Evolutionary conservation across 2,113 vertebrate species (phyloP), one percentile per base, ranked within the genome.

Genomic region (Bambusicola thoracicus): DNA sequence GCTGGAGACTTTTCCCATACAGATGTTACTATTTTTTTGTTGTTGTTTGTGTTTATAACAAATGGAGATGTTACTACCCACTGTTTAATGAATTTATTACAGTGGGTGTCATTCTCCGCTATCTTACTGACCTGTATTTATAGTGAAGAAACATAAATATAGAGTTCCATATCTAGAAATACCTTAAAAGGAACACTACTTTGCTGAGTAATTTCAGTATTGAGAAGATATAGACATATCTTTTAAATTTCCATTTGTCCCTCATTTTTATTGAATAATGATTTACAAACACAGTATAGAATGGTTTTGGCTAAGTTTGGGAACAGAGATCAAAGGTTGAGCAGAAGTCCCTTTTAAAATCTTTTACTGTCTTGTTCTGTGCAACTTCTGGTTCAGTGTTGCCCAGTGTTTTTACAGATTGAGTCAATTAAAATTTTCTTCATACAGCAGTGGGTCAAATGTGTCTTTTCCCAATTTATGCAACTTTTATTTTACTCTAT

Each of bases 371-470:
- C 11, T 63, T 40, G 16, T 65, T 87, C 58, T 85, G 16, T 66
- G 68, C 72, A 91, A 85, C 36, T 81, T 76, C 32, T 89, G 48
- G 29, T 65, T 77, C 43, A 61, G 0, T 73, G 70, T 40, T 61
- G 40, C 25, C 43, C 75, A 69, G 6, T 13, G 14, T 36, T 73
- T 34, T 59, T 58, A 76, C 13, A 76, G 67, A 53, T 3, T 19
- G 8, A 7, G n/a, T 91, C 81, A 76, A 81, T 44, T 89, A 85
- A 74, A 17, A 58, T 76, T 92, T 92, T 79, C 20, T 72, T 92
- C 62, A 58, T 17, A 58, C 10, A 87, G 13, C 16, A 79, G 7
- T 69, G 19, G 11, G 25, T 53, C 41, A 73, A 94, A 69, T 21
- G 11, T 65, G 11, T 22, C 27, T 21, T 85, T 88, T 66, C 77